Conservation (phyloP, 2,888 invertebrate genomes). For the Dascillus cervinus region DNA sequence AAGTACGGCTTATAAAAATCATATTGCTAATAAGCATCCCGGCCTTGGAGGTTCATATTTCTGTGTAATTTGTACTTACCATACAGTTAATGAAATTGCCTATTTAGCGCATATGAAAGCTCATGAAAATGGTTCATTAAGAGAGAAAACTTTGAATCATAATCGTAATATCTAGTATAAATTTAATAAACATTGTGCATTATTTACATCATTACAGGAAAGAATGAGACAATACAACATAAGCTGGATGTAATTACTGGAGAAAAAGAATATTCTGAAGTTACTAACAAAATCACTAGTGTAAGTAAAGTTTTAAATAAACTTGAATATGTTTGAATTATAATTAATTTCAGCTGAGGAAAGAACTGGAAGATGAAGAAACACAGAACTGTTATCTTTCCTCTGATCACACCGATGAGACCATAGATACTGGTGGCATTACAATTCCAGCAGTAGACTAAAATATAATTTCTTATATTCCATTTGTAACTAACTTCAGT, state of each 20-base stretch:
- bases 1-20: slow-evolving; percentile 58
- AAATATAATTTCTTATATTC: neutral
- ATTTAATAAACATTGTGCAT: too few species aligned
- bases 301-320: too few species aligned
- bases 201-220: too few species aligned
- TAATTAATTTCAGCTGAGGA: too few species aligned
- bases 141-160: too few species aligned
- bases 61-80: slow-evolving; percentile 49
- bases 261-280: too few species aligned
- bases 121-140: slow-evolving; percentile 50
- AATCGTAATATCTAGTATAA: too few species aligned
- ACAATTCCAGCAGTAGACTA: slow-evolving; percentile 46
- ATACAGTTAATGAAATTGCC: slow-evolving; percentile 50
- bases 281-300: too few species aligned
- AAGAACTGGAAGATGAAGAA: slow-evolving; percentile 43
- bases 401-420: slow-evolving; percentile 37
- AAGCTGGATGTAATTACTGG: too few species aligned
- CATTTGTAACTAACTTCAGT: neutral
- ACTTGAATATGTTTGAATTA: too few species aligned
- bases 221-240: too few species aligned
- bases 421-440: slow-evolving; percentile 49
- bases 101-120: slow-evolving; percentile 48
- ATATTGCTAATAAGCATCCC: slow-evolving; percentile 50
- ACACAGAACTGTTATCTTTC: slow-evolving; percentile 35
- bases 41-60: slow-evolving; percentile 44